These are phyloP conservation scores for Romanogobio albipinnatus DNA, from an alignment of 2,113 vertebrate genomes.

Conservation along the genomic window DNA sequence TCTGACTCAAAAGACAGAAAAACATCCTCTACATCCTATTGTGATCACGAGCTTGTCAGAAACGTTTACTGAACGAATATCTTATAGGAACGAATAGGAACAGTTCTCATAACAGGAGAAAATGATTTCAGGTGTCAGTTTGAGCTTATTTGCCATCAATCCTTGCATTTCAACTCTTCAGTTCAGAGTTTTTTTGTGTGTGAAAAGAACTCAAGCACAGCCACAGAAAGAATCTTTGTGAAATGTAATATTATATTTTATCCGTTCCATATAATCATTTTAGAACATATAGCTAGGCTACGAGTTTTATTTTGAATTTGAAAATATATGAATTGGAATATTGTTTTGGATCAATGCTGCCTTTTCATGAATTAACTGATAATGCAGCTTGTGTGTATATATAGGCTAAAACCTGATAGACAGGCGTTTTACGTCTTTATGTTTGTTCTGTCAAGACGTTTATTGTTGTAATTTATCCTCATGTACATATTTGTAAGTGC, in stretches of 20 bases:
- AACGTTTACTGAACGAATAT: not conserved
- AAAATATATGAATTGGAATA: no score
- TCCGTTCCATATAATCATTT: not conserved
- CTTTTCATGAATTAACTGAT: not conserved
- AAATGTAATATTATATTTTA: not conserved
- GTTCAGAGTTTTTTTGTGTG: not conserved
- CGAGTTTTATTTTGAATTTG: not conserved
- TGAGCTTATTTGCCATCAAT: no score
- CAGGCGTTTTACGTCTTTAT: not conserved
- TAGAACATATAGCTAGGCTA: not conserved
- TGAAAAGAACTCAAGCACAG: not conserved
- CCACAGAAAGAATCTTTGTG: not conserved
- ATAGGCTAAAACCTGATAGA: not conserved
- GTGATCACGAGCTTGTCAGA: not conserved
- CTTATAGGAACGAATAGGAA: not conserved
- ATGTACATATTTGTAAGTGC: not conserved
- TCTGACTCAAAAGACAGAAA: constrained; percentile 48
- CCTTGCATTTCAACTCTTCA: not conserved
- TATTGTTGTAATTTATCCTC: not conserved
- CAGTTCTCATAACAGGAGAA: not conserved
- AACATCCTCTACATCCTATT: no score
- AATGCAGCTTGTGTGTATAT: not conserved
- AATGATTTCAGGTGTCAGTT: not conserved
- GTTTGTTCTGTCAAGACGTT: not conserved
- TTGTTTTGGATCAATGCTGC: not conserved